Base-by-base conservation (phyloP, 2,888 invertebrate species). In the Leptopilina drosophilae region DNA sequence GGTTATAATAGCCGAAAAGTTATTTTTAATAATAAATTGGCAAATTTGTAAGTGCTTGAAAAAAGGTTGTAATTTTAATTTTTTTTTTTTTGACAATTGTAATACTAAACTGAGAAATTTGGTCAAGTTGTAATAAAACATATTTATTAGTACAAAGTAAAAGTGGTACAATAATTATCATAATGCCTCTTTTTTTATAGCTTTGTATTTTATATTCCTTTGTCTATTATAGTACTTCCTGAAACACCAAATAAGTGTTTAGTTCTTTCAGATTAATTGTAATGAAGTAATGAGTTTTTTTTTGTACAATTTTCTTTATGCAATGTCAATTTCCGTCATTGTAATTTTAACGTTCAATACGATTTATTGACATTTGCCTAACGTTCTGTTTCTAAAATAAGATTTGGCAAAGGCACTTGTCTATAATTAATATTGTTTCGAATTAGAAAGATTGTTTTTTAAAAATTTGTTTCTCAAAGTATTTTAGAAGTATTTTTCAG, bases 1-100 rank as follows among this genome's bases (percentile, higher is more conserved):
- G 81, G 81, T 81, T 81, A 81, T 79, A 64, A 62, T 64, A 15
- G 64, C 46, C 33, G 33, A 33, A 33, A 53, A n/a, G 62, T 33
- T 26, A 77, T 67, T 62, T 66, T 67, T 81, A 81, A 79, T 73
- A 79, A 81, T 79, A 81, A 76, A 77, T 20, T 77, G 26, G 64
- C 64, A 75, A 33, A 78, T 64, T 65, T 49, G 42, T 1, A 33
- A 73, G 14, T 33, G 14, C 14, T 8, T 8, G 2, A 0, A 33
- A 5, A 33, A 9, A 33, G 3, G 33, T 33, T 33, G 33, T 33
- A 3, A 33, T 33, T 5, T 33, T 33, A 33, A 33, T 4, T 33
- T 33, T 33, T 33, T 33, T 33, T 33, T 33, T 33, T 33, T 33
- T 33, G 3, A 33, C 20, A 33, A 33, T 33, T 33, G 33, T 1